Evolutionary conservation across 92 coral and sea anemone species (phyloP), one percentile per base, ranked within the genome.

Genomic region (Nematostella vectensis): DNA sequence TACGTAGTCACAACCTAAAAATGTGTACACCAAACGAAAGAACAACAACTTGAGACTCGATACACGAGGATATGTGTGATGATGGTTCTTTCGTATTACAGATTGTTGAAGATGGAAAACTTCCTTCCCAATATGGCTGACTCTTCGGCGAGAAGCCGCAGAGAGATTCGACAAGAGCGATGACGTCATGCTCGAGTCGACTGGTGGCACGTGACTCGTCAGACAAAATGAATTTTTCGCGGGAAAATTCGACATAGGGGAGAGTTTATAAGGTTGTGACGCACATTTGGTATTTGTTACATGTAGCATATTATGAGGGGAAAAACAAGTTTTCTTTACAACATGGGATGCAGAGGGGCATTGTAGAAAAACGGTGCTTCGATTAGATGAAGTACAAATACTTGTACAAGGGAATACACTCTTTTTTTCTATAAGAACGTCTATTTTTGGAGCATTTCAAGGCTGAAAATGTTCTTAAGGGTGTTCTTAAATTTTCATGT

Each of bases 101-200:
- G 95, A 85, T 85, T 82, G 27, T 43, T 44, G 69, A 36, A 68
- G 95, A 85, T 85, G 81, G 79, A 85, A 76, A 68, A 79, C 28
- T 74, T 51, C 50, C 57, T 75, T 75, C 79, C 84, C 83, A 85
- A 85, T 80, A 85, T 85, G 88, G 88, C 95, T 85, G 95, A 76
- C 72, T 76, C 88, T 76, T 80, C 74, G 88, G 88, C 88, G 80
- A 66, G 87, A 80, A 85, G 95, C 95, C 95, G 95, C 83, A 85
- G 82, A 79, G 86, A 80, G 69, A 66, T 70, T 77, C 85, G 88
- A 71, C 72, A 61, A 66, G 74, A 76, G 76, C 68, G 54, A 65
- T 85, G 95, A 85, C 95, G 95, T 85, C 95, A 85, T 80, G 79
- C 59, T 69, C 78, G 69, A 74, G 43, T 44, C 57, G 62, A 73